Conservation (phyloP, 1,140 invertebrate genomes). For the Druon quercuslanigerum region DNA sequence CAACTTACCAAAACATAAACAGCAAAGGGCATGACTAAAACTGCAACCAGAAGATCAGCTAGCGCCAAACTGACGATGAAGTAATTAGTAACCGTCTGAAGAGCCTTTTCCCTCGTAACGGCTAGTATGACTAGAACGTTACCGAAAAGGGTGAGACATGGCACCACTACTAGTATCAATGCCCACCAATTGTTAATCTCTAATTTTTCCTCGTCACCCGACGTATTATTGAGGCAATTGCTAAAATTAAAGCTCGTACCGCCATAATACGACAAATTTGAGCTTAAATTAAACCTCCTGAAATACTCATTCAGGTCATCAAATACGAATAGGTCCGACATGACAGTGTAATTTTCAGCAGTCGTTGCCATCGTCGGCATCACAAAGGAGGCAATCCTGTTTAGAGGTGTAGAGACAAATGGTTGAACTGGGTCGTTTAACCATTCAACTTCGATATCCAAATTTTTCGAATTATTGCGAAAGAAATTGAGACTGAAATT, state of each 20-base stretch:
- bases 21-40: conserved; percentile 98
- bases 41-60: conserved; percentile 96
- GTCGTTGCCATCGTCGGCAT: conserved; percentile 49
- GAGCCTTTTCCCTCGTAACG: conserved; percentile 90
- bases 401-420: conserved; percentile 37
- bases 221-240: conserved; percentile 59
- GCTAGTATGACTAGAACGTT: conserved; percentile 97
- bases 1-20: conserved; percentile 86
- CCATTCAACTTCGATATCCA: conserved; percentile 50
- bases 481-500: conserved; percentile 35
- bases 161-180: conserved; percentile 90
- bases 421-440: conserved; percentile 52
- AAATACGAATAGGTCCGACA: conserved; percentile 70
- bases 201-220: conserved; percentile 59
- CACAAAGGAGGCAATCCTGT: conserved; percentile 36
- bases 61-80: conserved; percentile 99
- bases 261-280: conserved; percentile 68
- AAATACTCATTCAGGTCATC: conserved; percentile 71
- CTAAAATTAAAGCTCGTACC: conserved; percentile 57
- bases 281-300: conserved; percentile 67
- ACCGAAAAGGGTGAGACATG: conserved; percentile 95
- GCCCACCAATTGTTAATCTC: conserved; percentile 87
- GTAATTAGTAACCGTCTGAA: conserved; percentile 98
- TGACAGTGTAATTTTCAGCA: conserved; percentile 67
- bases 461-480: conserved; percentile 4